Percentiles rank a stretch among this genome's conserved stretches.
Conservation (phyloP, 2,113 vertebrate species). For the Anguilla rostrata region DNA sequence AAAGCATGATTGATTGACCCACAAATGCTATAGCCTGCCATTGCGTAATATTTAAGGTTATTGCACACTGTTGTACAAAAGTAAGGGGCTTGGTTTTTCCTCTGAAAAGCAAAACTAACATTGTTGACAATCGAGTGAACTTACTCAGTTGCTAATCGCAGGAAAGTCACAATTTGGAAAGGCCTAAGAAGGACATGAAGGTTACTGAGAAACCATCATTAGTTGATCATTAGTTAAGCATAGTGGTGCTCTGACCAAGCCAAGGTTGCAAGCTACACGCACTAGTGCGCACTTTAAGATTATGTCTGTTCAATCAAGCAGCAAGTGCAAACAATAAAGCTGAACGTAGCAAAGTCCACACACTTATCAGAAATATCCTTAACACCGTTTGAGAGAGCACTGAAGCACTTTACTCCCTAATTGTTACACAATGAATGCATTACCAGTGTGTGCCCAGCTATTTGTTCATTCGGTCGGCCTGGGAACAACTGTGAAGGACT, state of each 20-base stretch:
- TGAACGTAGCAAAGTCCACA: slow-evolving; percentile 40
- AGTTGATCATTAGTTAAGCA: background rate
- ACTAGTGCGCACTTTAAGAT: background rate
- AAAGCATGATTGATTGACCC: background rate
- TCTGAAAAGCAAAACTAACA: too few species aligned
- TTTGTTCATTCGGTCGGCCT: background rate
- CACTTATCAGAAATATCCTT: slow-evolving; percentile 39
- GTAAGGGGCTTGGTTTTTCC: background rate
- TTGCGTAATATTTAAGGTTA: too few species aligned
- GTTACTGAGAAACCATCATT: background rate
- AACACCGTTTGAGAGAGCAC: slow-evolving; percentile 1
- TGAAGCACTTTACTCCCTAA: slow-evolving; percentile 19
- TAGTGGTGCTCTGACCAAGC: background rate
- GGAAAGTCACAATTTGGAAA: background rate
- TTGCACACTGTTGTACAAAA: too few species aligned
- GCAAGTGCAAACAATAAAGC: background rate
- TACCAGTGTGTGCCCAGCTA: background rate
- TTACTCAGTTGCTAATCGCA: background rate
- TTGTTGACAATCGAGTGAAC: too few species aligned
- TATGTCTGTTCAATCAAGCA: background rate
- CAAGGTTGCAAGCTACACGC: background rate
- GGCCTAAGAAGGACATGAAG: background rate
- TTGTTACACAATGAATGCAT: slow-evolving; percentile 32
- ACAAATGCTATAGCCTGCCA: background rate
- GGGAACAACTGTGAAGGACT: background rate